phyloP scores from a whole-genome alignment of 2,797 vertebrate species.

The Argya squamiceps region DNA sequence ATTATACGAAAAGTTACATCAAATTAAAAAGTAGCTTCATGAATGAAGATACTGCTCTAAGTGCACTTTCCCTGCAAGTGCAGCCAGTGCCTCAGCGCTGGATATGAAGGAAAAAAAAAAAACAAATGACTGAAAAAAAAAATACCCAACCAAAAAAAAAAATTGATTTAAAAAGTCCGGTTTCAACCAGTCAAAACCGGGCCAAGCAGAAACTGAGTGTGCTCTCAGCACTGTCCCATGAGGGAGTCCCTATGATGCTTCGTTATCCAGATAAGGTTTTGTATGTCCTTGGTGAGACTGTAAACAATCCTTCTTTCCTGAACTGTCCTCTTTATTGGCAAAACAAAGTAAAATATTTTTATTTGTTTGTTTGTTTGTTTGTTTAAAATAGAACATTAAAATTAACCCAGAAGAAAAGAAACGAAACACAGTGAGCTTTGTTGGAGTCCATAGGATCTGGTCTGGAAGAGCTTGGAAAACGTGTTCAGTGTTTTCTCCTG shows the following conservation, averaged over 20 bases:
- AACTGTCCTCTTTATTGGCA: conserved; percentile 82
- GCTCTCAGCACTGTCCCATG: conserved; percentile 70
- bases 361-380: conserved; percentile 53
- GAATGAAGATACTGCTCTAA: conserved; percentile 83
- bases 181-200: conserved; percentile 85
- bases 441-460: conserved; percentile 83
- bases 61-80: conserved; percentile 85
- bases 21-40: conserved; percentile 86
- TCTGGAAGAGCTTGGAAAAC: conserved; percentile 79
- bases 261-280: conserved; percentile 72
- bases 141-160: background rate
- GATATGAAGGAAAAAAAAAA: conserved; percentile 76
- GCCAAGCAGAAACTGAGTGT: conserved; percentile 67
- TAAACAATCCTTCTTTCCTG: conserved; percentile 91
- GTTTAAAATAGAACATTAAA: conserved; percentile 81
- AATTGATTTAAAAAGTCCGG: conserved; percentile 81
- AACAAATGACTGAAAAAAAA: background rate
- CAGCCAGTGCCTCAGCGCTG: conserved; percentile 79
- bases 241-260: conserved; percentile 78
- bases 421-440: conserved; percentile 83
- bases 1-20: conserved; percentile 80
- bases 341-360: conserved; percentile 79
- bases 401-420: conserved; percentile 80
- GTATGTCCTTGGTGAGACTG: conserved; percentile 85
- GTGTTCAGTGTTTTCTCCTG: conserved; percentile 76